A percentile compares a stretch with the other conserved stretches of the same genome.
These are phyloP conservation scores for Phoebastria nigripes DNA, from an alignment of 2,797 vertebrate species.

Conservation along the genomic window DNA sequence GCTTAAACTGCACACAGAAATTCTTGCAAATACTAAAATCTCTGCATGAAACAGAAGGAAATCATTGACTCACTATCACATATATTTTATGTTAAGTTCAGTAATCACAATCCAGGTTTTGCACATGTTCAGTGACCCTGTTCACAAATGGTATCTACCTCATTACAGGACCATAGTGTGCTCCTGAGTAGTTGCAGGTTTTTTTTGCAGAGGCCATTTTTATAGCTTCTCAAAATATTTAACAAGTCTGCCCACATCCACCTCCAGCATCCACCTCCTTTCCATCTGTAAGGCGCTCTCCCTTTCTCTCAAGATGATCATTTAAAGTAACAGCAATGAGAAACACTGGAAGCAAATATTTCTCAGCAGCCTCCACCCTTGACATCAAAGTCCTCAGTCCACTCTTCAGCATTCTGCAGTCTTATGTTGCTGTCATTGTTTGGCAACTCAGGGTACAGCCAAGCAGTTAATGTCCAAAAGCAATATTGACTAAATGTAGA, in stretches of 20 bases:
- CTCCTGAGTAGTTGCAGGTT: background rate
- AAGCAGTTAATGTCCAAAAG: background rate
- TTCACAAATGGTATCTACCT: background rate
- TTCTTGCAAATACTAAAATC: background rate
- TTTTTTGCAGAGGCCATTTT: background rate
- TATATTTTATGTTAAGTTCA: background rate
- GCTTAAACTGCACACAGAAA: background rate
- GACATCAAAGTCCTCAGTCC: background rate
- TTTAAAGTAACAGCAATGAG: background rate
- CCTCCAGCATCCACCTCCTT: background rate
- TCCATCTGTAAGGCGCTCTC: background rate
- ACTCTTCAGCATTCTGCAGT: background rate
- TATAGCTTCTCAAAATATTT: background rate
- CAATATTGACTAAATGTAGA: background rate
- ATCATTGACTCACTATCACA: background rate
- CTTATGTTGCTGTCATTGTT: background rate
- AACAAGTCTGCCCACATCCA: background rate
- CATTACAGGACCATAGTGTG: accelerated
- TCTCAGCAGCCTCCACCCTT: background rate
- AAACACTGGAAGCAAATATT: background rate
- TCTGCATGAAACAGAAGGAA: background rate
- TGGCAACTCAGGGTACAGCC: background rate
- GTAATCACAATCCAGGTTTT: background rate
- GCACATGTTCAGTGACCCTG: background rate
- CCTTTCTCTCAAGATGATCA: background rate